phyloP scores from a whole-genome alignment of 2,113 vertebrate species.

The Capreolus pygargus region DNA sequence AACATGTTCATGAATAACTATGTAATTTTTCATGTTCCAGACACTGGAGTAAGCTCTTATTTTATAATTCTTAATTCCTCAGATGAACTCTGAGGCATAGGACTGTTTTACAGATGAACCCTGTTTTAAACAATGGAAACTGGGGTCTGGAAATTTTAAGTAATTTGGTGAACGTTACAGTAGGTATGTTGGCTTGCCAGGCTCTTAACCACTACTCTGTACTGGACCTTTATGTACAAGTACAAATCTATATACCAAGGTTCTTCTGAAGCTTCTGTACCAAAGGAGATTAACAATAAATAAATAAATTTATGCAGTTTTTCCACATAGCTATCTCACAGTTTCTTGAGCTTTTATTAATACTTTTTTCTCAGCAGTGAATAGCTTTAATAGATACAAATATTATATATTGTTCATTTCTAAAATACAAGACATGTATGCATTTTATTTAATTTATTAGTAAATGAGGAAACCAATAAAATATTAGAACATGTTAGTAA shows the following conservation, averaged over 20 bases:
- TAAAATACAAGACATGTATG: background rate
- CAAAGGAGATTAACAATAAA: background rate
- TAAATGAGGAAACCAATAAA: background rate
- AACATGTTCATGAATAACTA: background rate
- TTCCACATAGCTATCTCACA: background rate
- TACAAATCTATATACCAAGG: background rate
- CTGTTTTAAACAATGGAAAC: background rate
- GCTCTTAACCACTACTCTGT: background rate
- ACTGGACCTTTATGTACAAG: background rate
- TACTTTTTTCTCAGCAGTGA: background rate
- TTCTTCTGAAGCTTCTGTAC: background rate
- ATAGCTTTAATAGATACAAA: background rate
- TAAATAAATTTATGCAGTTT: background rate
- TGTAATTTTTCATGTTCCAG: background rate
- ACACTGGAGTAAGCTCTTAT: background rate
- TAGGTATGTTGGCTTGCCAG: background rate
- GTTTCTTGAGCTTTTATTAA: background rate
- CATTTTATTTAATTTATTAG: background rate
- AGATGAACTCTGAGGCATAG: background rate
- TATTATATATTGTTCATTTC: background rate
- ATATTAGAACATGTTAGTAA: background rate
- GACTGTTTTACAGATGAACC: background rate
- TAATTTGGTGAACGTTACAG: background rate
- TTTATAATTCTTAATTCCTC: background rate
- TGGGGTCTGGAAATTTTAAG: background rate